A percentile compares a stretch with the other conserved stretches of the same genome.
phyloP scores from a whole-genome alignment of 2,888 invertebrate species.

The Tyria jacobaeae region DNA sequence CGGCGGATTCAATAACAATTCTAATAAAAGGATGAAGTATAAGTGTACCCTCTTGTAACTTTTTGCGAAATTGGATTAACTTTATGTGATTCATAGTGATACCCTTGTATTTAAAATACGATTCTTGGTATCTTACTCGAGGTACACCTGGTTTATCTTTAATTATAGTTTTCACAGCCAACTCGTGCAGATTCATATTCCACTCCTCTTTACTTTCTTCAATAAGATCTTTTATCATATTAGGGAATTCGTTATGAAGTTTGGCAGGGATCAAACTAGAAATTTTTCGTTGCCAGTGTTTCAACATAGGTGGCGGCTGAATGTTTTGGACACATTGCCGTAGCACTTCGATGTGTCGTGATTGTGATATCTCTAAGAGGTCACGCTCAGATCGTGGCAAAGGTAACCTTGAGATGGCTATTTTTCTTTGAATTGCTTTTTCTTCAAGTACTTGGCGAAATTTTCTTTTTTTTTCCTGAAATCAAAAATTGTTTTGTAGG shows the following conservation, averaged over 20 bases:
- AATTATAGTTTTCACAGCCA: constrained; percentile 88
- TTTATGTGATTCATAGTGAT: constrained; percentile 86
- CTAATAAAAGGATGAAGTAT: constrained; percentile 88
- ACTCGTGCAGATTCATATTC: constrained; percentile 86
- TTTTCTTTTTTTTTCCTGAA: constrained; percentile 78
- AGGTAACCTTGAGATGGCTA: constrained; percentile 68
- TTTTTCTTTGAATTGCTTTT: constrained; percentile 72
- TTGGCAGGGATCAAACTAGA: constrained; percentile 83
- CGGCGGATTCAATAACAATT: constrained; percentile 84
- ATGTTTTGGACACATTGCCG: constrained; percentile 86
- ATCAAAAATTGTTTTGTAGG: constrained; percentile 20
- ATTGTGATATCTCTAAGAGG: constrained; percentile 78
- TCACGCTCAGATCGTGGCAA: constrained; percentile 75
- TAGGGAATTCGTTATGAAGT: constrained; percentile 85
- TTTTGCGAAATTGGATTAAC: constrained; percentile 86
- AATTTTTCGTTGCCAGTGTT: constrained; percentile 88
- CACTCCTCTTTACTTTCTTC: constrained; percentile 87
- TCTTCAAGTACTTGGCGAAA: constrained; percentile 76
- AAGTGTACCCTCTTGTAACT: constrained; percentile 85
- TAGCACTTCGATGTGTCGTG: constrained; percentile 84
- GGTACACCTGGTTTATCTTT: constrained; percentile 86
- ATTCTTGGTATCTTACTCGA: constrained; percentile 77
- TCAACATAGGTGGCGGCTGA: constrained; percentile 87
- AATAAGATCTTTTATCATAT: constrained; percentile 83
- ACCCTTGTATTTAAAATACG: constrained; percentile 88